Percentiles rank a stretch among this genome's conserved stretches.
These are phyloP conservation scores for Bagarius yarrelli DNA, from an alignment of 2,113 vertebrate species.

Conservation along the genomic window DNA sequence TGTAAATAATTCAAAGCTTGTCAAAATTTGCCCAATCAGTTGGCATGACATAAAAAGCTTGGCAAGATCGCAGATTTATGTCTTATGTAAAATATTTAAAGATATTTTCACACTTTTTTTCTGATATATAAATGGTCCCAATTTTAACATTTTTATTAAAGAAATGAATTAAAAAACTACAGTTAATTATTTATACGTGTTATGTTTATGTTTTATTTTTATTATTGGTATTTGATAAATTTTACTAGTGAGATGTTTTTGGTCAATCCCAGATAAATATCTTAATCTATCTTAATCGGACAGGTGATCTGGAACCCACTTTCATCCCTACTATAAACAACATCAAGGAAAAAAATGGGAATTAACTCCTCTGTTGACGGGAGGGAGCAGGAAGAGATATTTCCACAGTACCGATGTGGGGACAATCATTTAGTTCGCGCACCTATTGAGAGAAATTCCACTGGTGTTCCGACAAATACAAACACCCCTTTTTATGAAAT, in stretches of 20 bases:
- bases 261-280: neutral
- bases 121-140: too few relatives aligned
- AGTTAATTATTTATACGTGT: too few relatives aligned
- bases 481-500: constrained; percentile 69
- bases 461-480: constrained; percentile 69
- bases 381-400: constrained; percentile 35
- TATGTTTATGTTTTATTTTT: too few relatives aligned
- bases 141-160: too few relatives aligned
- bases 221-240: too few relatives aligned
- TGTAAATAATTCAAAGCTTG: too few relatives aligned
- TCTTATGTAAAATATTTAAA: too few relatives aligned
- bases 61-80: too few relatives aligned
- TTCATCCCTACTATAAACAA: constrained; percentile 23
- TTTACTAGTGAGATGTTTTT: neutral
- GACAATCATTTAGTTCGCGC: constrained; percentile 56
- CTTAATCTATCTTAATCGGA: neutral
- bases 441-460: constrained; percentile 71
- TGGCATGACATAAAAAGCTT: too few relatives aligned
- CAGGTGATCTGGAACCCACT: neutral
- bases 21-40: too few relatives aligned
- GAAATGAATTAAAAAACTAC: too few relatives aligned
- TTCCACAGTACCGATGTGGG: constrained; percentile 9
- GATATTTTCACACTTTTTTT: too few relatives aligned
- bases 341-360: constrained; percentile 30
- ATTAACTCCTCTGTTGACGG: constrained; percentile 15